Conservation (phyloP, 2,888 invertebrate genomes). For the Archips crataeganus region DNA sequence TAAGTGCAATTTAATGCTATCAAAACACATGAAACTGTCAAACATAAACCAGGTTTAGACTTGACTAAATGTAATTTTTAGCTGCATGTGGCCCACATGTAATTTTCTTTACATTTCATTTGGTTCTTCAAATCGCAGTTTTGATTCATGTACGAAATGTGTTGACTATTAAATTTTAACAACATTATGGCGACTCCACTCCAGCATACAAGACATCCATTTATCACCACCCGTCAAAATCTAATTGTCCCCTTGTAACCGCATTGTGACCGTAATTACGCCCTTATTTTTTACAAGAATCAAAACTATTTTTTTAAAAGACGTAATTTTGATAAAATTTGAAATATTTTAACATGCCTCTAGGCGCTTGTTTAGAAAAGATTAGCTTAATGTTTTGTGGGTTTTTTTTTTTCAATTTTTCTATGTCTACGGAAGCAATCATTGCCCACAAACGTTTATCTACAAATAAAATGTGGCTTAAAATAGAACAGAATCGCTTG, state of each 20-base stretch:
- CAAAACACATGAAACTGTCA: too few relatives aligned
- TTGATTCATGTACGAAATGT: background rate
- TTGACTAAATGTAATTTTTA: too few relatives aligned
- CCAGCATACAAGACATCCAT: constrained; percentile 70
- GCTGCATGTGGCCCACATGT: too few relatives aligned
- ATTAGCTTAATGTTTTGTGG: constrained; percentile 5
- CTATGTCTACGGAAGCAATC: background rate
- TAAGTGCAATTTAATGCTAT: too few relatives aligned
- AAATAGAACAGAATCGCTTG: too few relatives aligned
- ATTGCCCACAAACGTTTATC: too few relatives aligned
- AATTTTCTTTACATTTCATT: too few relatives aligned
- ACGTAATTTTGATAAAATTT: constrained; percentile 73
- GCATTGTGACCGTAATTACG: constrained; percentile 83
- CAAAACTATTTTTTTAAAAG: constrained; percentile 76
- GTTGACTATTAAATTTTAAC: constrained; percentile 22
- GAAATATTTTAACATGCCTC: constrained; percentile 66
- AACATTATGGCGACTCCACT: constrained; percentile 57
- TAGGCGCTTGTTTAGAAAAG: constrained; percentile 21
- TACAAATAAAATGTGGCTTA: background rate
- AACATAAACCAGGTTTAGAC: too few relatives aligned
- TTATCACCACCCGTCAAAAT: constrained; percentile 84
- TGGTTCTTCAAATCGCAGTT: too few relatives aligned
- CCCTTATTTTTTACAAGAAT: constrained; percentile 78
- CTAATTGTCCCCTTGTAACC: constrained; percentile 84
- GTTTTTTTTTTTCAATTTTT: background rate